A percentile compares a stretch with the other conserved stretches of the same genome.
phyloP scores from a whole-genome alignment of 2,888 invertebrate species.

The Teleiodes luculella region DNA sequence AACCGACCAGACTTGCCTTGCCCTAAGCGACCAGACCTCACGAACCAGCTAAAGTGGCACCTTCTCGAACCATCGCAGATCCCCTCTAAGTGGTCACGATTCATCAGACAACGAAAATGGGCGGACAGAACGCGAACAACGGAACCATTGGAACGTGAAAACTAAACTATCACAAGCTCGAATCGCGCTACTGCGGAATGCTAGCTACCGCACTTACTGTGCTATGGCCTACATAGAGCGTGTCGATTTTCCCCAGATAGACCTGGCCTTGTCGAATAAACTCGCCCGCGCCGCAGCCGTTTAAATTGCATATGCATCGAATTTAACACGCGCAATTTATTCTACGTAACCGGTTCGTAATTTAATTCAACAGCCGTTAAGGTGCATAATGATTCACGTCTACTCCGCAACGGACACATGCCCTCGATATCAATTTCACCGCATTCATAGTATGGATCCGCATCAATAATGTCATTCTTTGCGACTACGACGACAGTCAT shows the following conservation, averaged over 20 bases:
- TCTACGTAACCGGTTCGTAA: conserved; percentile 61
- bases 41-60: conserved; percentile 30
- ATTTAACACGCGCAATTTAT: conserved; percentile 58
- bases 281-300: conserved; percentile 56
- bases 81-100: conserved; percentile 43
- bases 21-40: conserved; percentile 25
- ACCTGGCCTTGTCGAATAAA: conserved; percentile 66
- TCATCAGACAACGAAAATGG: conserved; percentile 52
- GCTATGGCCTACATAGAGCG: conserved; percentile 64
- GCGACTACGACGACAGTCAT: neutral
- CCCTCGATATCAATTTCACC: conserved; percentile 40
- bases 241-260: conserved; percentile 70
- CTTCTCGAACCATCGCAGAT: conserved; percentile 49
- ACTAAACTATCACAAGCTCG: conserved; percentile 67
- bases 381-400: conserved; percentile 51
- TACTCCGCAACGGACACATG: conserved; percentile 32
- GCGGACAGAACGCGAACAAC: conserved; percentile 56
- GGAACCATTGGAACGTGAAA: conserved; percentile 66
- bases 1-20: conserved; percentile 34
- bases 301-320: conserved; percentile 62
- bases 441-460: conserved; percentile 30
- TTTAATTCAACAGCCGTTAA: conserved; percentile 47
- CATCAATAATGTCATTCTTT: conserved; percentile 37
- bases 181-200: conserved; percentile 65
- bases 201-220: conserved; percentile 54